A percentile compares a stretch with the other conserved stretches of the same genome.
These are phyloP conservation scores for Onthophagus sagittarius DNA, from an alignment of 2,888 invertebrate species.

Conservation along the genomic window DNA sequence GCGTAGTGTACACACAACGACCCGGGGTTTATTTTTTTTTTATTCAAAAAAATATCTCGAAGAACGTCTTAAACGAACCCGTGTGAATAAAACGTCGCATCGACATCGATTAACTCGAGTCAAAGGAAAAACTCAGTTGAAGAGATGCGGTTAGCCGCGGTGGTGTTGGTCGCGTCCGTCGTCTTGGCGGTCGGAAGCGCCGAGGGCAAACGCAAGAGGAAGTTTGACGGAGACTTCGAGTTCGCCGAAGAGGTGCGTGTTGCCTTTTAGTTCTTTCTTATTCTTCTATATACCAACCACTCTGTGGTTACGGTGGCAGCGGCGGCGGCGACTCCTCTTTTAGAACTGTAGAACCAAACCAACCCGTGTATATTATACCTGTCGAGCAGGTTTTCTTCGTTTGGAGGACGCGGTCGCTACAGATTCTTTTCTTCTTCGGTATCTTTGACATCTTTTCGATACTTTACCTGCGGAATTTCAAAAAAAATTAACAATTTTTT, in stretches of 20 bases:
- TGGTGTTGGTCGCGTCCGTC: conserved; percentile 45
- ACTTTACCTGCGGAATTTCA: too few relatives aligned
- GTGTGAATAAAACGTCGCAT: neutral
- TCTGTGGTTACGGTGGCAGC: neutral
- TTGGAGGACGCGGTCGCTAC: neutral
- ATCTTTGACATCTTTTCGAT: neutral
- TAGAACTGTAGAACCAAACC: neutral
- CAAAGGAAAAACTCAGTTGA: neutral
- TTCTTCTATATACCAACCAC: neutral
- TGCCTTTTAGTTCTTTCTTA: neutral
- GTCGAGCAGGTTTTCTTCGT: conserved; percentile 36
- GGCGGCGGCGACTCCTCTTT: neutral
- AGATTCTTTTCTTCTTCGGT: neutral
- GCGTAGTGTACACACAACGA: neutral
- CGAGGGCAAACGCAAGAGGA: conserved; percentile 61
- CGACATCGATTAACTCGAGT: neutral
- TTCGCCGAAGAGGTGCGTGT: conserved; percentile 71
- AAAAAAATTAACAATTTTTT: too few relatives aligned
- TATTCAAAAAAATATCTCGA: neutral
- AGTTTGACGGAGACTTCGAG: conserved; percentile 74
- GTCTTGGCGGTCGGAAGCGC: conserved; percentile 32
- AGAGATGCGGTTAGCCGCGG: conserved; percentile 28
- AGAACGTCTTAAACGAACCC: neutral
- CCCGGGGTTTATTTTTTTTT: too few relatives aligned
- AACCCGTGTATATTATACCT: conserved; percentile 28